phyloP scores from a whole-genome alignment of 2,797 vertebrate species.

The Catharus ustulatus region DNA sequence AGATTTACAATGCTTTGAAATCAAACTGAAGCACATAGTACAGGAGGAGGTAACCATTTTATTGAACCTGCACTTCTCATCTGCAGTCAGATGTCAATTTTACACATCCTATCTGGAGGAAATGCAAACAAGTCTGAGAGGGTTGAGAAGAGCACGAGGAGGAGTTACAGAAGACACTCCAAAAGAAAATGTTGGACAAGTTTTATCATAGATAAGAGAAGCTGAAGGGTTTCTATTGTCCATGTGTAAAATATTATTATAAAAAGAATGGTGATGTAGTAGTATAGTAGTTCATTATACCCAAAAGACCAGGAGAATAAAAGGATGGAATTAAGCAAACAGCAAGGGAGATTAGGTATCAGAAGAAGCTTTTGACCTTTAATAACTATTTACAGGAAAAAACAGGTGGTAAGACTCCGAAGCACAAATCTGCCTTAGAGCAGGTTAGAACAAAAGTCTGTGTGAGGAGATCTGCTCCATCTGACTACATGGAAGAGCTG shows the following conservation, averaged over 20 bases:
- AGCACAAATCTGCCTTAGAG: neutral
- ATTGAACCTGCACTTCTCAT: neutral
- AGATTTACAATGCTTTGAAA: constrained; percentile 44
- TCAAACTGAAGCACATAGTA: neutral
- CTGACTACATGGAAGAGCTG: neutral
- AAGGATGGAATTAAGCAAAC: neutral
- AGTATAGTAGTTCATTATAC: neutral
- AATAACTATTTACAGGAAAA: neutral
- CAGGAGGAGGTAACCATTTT: neutral
- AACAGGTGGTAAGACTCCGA: neutral
- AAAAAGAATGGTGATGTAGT: neutral
- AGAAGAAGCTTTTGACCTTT: neutral
- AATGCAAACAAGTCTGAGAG: neutral
- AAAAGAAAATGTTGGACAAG: neutral
- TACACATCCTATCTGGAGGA: neutral
- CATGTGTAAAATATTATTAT: neutral
- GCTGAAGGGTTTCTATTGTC: neutral
- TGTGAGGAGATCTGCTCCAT: neutral
- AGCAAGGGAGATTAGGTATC: neutral
- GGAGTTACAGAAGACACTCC: neutral
- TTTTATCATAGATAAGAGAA: neutral
- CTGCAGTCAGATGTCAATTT: neutral
- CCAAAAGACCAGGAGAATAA: neutral
- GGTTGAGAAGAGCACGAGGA: neutral
- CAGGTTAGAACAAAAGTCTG: neutral